These are phyloP conservation scores for Lindbergichthys nudifrons DNA, from an alignment of 2,797 vertebrate species.

Conservation along the genomic window DNA sequence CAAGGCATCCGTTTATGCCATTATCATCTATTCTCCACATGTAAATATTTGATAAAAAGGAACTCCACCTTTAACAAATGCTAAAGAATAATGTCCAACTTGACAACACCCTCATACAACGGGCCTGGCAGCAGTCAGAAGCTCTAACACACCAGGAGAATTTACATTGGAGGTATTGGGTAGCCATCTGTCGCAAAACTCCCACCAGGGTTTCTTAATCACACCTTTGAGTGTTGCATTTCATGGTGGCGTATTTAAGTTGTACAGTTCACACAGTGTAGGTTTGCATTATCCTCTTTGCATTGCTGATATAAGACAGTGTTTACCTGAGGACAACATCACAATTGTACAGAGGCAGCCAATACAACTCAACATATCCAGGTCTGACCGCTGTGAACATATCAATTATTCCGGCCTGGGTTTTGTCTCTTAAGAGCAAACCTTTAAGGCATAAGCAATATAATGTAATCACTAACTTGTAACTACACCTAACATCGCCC, in stretches of 20 bases:
- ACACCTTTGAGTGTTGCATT: constrained; percentile 57
- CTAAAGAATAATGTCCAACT: not conserved
- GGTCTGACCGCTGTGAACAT: not conserved
- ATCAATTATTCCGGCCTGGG: constrained; percentile 32
- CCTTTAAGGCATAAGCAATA: not conserved
- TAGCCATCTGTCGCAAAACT: constrained; percentile 60
- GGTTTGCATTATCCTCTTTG: constrained; percentile 4
- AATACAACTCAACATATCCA: constrained; percentile 1
- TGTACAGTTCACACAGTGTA: not conserved
- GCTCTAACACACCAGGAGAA: constrained; percentile 18
- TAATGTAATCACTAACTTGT: constrained; percentile 1
- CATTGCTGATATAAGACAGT: not conserved
- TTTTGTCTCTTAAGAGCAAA: constrained; percentile 55
- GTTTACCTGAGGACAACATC: constrained; percentile 10
- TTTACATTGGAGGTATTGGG: constrained; percentile 43
- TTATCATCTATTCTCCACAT: not conserved
- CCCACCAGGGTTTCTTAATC: constrained; percentile 56
- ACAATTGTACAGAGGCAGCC: not conserved
- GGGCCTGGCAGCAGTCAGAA: constrained; percentile 32
- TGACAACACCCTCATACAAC: not conserved
- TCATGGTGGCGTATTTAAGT: constrained; percentile 39
- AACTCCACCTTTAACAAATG: not conserved
- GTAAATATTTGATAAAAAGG: not conserved
- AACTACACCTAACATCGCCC: constrained; percentile 48
- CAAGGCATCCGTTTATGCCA: not conserved